Base-by-base conservation (phyloP, 2,113 vertebrate genomes). In the Sinocyclocheilus maitianheensis region DNA sequence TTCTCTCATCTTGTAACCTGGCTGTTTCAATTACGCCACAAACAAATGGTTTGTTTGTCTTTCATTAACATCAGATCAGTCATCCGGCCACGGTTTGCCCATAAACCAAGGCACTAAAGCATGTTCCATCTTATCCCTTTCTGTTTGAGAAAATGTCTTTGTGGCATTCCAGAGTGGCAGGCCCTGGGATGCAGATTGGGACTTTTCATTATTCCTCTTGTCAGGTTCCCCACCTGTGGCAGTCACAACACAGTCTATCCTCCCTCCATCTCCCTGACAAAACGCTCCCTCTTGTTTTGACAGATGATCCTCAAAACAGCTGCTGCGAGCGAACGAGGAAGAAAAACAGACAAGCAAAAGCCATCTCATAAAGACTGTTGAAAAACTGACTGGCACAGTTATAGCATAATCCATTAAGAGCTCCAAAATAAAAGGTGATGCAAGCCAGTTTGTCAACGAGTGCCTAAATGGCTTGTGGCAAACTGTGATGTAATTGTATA, bases 401-500 rank as follows among this genome's bases (percentile, higher is more conserved):
- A 93, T 92, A 89, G 92, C 92, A 92, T 93, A 92, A 96, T 97
- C 95, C 95, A 94, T 95, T 97, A 96, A 94, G 93, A 95, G 94
- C 94, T 93, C 34, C 3, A 81, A 91, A 93, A 92, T 91, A 13
- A 93, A 91, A 91, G 90, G 87, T 91, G 93, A 90, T 91, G 88
- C 91, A 90, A 67, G 91, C 92, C 91, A 91, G 93, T 95, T 92
- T 94, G 93, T 94, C 93, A 93, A 91, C 94, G 84, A 89, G 92
- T 91, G 89, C 87, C 92, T 92, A 94, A 95, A 95, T 94, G 92
- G 92, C 89, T 88, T 87, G 91, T 91, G 89, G 88, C 89, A 91
- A 93, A 78, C 87, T 67, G 81, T 91, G 90, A 89, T 77, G 84
- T 90, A 88, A 90, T 88, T 85, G 82, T 71, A 86, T 87, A 86